Conservation (phyloP, 2,113 vertebrate genomes). For the Lontra canadensis region DNA sequence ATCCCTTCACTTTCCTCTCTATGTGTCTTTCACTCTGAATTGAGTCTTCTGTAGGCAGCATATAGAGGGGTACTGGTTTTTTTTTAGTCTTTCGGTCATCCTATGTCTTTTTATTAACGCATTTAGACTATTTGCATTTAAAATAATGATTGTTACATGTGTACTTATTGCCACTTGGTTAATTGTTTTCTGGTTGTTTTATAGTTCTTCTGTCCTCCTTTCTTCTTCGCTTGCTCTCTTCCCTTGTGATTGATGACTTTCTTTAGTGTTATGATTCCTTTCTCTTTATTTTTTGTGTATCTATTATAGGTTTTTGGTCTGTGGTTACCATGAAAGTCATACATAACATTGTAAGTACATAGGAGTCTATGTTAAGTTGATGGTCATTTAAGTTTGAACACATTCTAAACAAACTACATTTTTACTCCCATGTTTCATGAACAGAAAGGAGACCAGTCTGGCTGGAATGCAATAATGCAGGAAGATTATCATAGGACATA, state of each 20-base stretch:
- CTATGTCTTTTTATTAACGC: not conserved
- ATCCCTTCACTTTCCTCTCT: not conserved
- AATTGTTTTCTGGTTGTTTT: not conserved
- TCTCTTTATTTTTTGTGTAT: not conserved
- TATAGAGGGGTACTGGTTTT: not conserved
- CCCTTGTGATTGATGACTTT: not conserved
- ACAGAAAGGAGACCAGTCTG: not conserved
- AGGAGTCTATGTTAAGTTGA: not conserved
- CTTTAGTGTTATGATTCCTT: not conserved
- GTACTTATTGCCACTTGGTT: not conserved
- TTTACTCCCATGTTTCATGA: not conserved
- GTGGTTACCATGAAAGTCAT: not conserved
- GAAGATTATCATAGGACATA: not conserved
- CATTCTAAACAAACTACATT: not conserved
- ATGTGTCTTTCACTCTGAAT: not conserved
- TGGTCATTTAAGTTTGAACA: not conserved
- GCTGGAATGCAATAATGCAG: not conserved
- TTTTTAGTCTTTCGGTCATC: not conserved
- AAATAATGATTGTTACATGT: not conserved
- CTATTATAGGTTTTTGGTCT: not conserved
- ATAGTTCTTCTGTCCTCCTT: not conserved
- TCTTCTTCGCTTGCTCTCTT: not conserved
- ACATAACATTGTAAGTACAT: not conserved
- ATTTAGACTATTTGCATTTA: not conserved
- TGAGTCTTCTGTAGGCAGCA: not conserved